Percentiles rank a stretch among this genome's conserved stretches.
Evolutionary conservation across 2,888 invertebrate genomes (phyloP).

Genomic region (Orthosia cruda): DNA sequence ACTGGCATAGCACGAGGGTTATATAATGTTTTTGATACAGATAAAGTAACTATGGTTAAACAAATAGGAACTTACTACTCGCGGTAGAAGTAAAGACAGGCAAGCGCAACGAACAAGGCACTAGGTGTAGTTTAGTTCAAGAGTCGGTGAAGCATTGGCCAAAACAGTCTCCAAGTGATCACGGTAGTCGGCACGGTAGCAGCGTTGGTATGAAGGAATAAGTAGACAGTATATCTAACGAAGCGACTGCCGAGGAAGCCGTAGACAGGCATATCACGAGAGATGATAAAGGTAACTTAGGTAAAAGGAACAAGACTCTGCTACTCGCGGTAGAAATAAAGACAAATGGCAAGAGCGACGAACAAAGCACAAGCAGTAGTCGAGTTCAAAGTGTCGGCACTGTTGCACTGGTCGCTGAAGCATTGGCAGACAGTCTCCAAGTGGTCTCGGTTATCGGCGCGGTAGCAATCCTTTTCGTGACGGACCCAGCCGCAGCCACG

Average conservation of each 20-base stretch:
- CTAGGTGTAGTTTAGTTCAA: conserved; percentile 69
- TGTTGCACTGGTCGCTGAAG: conserved; percentile 92
- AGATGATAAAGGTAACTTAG: neutral
- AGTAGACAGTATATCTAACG: no score
- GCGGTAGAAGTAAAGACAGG: conserved; percentile 73
- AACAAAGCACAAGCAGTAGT: conserved; percentile 70
- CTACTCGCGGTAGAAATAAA: conserved; percentile 70
- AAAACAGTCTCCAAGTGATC: conserved; percentile 92
- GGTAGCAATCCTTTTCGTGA: conserved; percentile 89
- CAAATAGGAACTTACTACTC: neutral
- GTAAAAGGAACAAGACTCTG: no score
- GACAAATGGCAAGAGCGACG: conserved; percentile 70
- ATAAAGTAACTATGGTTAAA: neutral
- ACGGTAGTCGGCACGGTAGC: conserved; percentile 92
- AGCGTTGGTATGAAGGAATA: conserved; percentile 78
- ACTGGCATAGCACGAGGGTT: no score
- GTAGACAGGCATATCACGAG: neutral
- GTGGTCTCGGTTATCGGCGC: conserved; percentile 92
- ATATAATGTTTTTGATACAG: neutral
- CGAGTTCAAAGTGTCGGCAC: conserved; percentile 73
- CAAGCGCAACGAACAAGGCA: conserved; percentile 73
- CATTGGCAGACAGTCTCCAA: conserved; percentile 93
- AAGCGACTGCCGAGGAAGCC: no score
- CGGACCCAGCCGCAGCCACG: conserved; percentile 93
- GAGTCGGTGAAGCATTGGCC: conserved; percentile 92